Percentiles rank a stretch among this genome's conserved stretches.
phyloP scores from a whole-genome alignment of 2,888 invertebrate species.

The Gandaritis pyraliata region DNA sequence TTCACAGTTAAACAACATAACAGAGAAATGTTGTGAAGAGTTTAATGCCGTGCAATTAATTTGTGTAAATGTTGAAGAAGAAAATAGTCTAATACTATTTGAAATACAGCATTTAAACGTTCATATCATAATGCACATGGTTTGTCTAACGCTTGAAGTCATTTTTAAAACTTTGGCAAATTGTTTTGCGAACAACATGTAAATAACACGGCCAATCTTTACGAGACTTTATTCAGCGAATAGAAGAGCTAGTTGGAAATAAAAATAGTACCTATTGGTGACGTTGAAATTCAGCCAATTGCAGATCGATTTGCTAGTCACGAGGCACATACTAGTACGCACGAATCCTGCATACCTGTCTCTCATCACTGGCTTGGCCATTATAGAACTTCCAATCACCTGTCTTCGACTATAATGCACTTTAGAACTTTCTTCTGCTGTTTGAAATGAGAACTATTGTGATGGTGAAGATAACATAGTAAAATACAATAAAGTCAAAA shows the following conservation, averaged over 20 bases:
- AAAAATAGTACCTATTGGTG: constrained; percentile 65
- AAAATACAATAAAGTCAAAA: constrained; percentile 8
- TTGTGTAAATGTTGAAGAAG: constrained; percentile 14
- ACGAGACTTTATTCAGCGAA: constrained; percentile 25
- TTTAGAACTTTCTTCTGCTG: not conserved
- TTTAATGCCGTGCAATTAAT: constrained; percentile 22
- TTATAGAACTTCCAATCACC: not conserved
- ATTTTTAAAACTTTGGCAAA: not conserved
- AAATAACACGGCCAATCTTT: constrained; percentile 10
- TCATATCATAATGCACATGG: too few species aligned
- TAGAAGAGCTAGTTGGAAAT: constrained; percentile 50
- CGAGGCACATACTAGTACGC: constrained; percentile 36
- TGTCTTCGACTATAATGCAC: not conserved
- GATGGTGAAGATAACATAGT: not conserved
- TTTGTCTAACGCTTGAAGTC: not conserved
- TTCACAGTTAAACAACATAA: constrained; percentile 10
- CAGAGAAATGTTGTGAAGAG: constrained; percentile 16
- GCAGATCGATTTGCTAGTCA: constrained; percentile 48
- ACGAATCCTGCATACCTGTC: constrained; percentile 32
- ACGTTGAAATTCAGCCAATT: constrained; percentile 72
- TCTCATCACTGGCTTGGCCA: constrained; percentile 23
- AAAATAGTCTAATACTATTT: constrained; percentile 3
- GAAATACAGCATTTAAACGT: not conserved
- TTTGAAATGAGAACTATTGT: not conserved
- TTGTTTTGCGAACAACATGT: constrained; percentile 4